Evolutionary conservation across 2,113 vertebrate species (phyloP).

Genomic region (Archilochus colubris): DNA sequence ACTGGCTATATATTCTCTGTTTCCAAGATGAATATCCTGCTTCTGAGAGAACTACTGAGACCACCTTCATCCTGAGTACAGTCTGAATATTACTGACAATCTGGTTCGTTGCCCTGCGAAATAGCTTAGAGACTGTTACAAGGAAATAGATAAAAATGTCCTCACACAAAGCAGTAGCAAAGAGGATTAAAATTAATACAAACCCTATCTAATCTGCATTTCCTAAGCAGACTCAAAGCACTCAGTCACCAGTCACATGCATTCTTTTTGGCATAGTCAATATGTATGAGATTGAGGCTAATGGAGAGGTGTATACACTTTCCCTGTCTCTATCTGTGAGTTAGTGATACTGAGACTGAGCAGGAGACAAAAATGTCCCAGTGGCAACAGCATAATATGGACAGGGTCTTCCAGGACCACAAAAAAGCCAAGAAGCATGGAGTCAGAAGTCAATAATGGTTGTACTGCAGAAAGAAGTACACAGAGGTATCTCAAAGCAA

Average conservation of each 20-base stretch:
- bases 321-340: not conserved
- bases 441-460: not conserved
- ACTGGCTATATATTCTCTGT: not conserved
- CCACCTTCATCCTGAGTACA: not conserved
- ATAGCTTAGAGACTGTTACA: not conserved
- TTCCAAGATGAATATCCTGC: not conserved
- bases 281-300: not conserved
- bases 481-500: not conserved
- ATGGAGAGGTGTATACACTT: not conserved
- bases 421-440: not conserved
- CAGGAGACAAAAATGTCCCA: not conserved
- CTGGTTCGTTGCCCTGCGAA: not conserved
- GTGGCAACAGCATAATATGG: not conserved
- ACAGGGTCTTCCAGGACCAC: not conserved
- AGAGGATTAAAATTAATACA: not conserved
- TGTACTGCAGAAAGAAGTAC: not conserved
- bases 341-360: not conserved
- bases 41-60: not conserved
- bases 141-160: not conserved
- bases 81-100: not conserved
- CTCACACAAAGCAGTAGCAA: not conserved
- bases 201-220: not conserved
- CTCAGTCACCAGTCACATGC: not conserved
- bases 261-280: fast-evolving
- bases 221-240: not conserved